Base-by-base conservation (phyloP, 2,113 vertebrate species). In the Zosterops japonicus region DNA sequence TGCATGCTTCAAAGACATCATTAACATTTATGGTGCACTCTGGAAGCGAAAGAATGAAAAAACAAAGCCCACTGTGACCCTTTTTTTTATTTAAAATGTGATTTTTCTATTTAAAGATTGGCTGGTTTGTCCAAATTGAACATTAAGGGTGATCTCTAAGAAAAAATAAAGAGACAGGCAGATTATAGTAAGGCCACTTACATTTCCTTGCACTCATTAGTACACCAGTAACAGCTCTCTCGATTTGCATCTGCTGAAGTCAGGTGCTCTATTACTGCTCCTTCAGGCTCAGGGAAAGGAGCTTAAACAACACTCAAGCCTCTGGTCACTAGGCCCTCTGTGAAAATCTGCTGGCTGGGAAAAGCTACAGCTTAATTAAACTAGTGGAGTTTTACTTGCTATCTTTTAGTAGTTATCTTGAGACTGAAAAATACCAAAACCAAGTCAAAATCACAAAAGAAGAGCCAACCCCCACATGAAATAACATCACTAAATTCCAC, bases 121-220 rank as follows among this genome's bases (percentile, higher is more conserved):
- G 8, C 46, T 53, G 9, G 20, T 61, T 90, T 81, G 31, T 75
- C 53, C 75, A 88, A 89, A 31, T 5, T n/a, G 60, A 92, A 87
- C 36, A 49, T 35, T 44, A 56, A 56, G 14, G 14, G 23, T 23
- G 18, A 87, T 59, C 4, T 68, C 52, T 52, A 39, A 81, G 56
- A 59, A 69, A 69, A 81, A 79, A 61, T 5, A 29, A 31, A 50
- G 8, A 85, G 8, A 28, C 29, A 83, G 50, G 35, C 13, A 71
- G 50, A 31, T 74, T 41, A 56, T 13, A 91, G 31, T 68, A 94
- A 87, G 61, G 81, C 46, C 91, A 96, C 81, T 93, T 74, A 55
- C 14, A 41, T 60, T 94, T 75, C 36, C 49, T n/a, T 15, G 14
- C 70, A 71, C 33, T 49, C 15, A 25, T 33, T 36, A 60, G 28